Evolutionary conservation across 2,113 vertebrate genomes (phyloP).

Genomic region (Apodemus speciosus): DNA sequence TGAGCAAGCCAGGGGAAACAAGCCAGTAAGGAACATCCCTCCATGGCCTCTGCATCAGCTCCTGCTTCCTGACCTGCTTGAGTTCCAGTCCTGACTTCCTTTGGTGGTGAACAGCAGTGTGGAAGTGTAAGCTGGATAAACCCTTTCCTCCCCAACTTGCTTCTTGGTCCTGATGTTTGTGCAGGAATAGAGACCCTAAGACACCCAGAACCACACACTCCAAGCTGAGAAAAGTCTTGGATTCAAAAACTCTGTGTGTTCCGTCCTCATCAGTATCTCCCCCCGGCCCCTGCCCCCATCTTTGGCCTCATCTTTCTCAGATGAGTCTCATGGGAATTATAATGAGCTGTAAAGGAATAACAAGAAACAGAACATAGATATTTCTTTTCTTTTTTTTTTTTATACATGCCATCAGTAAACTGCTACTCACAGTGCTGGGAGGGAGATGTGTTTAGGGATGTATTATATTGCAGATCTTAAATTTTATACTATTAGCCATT

Average conservation of each 20-base stretch:
- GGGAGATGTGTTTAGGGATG: slow-evolving; percentile 74
- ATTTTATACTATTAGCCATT: slow-evolving; percentile 79
- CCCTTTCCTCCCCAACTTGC: no score
- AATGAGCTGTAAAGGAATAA: slow-evolving; percentile 62
- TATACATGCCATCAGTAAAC: slow-evolving; percentile 56
- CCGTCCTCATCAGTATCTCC: fast-evolving
- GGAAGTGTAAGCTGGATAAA: no score
- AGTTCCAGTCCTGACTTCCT: no score
- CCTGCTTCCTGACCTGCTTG: no score
- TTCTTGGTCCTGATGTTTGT: no score
- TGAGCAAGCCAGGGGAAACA: no score
- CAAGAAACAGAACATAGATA: slow-evolving; percentile 55
- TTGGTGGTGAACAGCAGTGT: no score
- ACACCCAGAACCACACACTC: not conserved
- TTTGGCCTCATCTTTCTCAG: not conserved
- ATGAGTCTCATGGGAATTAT: slow-evolving; percentile 59
- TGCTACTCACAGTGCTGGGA: not conserved
- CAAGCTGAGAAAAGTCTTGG: not conserved
- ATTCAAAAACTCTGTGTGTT: fast-evolving
- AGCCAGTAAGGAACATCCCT: no score
- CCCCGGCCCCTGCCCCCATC: not conserved
- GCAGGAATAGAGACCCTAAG: no score
- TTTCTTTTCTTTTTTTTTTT: slow-evolving; percentile 64
- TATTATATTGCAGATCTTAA: slow-evolving; percentile 75
- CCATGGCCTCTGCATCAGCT: no score